Conservation (phyloP, 2,888 invertebrate genomes). For the Pseudococcus longispinus region DNA sequence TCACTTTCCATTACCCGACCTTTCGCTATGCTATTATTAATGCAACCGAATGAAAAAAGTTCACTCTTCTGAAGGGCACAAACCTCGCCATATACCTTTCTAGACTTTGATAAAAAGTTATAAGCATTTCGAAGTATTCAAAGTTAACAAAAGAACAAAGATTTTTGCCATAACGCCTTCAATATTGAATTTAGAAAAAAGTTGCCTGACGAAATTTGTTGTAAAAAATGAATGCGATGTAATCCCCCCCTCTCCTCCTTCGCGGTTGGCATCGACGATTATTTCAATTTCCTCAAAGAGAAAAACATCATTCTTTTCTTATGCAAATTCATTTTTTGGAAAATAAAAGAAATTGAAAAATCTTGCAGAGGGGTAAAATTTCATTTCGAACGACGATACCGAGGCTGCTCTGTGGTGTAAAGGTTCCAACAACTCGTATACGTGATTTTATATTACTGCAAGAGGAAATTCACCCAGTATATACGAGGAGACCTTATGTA, state of each 20-base stretch:
- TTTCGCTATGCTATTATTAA: neutral
- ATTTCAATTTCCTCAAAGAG: neutral
- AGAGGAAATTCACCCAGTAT: too few species aligned
- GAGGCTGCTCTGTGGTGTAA: too few species aligned
- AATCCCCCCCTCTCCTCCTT: neutral
- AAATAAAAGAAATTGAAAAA: too few species aligned
- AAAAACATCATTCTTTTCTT: neutral
- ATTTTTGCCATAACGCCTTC: neutral
- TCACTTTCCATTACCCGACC: too few species aligned
- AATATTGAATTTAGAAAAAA: conserved; percentile 4
- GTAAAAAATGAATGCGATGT: neutral
- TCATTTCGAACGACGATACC: too few species aligned
- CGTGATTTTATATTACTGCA: too few species aligned
- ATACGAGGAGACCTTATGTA: too few species aligned
- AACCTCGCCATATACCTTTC: neutral
- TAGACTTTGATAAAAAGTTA: neutral
- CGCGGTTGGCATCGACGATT: neutral
- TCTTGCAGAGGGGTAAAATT: too few species aligned
- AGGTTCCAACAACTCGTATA: too few species aligned
- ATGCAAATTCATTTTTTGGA: too few species aligned
- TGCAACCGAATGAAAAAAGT: neutral
- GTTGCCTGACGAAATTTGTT: neutral
- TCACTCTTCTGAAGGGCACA: neutral
- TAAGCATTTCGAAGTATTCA: neutral
- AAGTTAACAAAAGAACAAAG: neutral